phyloP scores from a whole-genome alignment of 2,797 vertebrate species.

The Gymnopithys bicolor region DNA sequence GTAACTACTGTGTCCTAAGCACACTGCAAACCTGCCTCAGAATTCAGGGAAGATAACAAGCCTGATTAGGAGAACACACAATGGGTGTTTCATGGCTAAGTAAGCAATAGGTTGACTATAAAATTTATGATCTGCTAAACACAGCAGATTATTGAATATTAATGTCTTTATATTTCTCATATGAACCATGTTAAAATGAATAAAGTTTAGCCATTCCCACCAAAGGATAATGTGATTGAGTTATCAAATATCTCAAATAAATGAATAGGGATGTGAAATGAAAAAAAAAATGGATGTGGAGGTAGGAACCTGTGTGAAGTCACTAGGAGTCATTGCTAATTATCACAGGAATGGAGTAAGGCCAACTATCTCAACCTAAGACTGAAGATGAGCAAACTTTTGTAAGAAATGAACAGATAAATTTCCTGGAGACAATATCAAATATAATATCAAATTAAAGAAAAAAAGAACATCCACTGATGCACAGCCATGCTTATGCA shows the following conservation, averaged over 20 bases:
- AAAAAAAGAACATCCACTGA: background rate
- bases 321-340: background rate
- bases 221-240: background rate
- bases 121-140: slow-evolving; percentile 43
- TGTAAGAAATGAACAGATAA: background rate
- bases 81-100: background rate
- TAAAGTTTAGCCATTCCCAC: background rate
- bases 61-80: background rate
- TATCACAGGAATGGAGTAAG: background rate
- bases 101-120: background rate
- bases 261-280: background rate
- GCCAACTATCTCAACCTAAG: background rate
- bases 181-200: background rate
- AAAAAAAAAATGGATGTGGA: background rate
- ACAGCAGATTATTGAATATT: background rate
- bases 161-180: background rate
- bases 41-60: background rate
- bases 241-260: background rate
- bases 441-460: background rate
- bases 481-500: background rate
- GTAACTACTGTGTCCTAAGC: background rate
- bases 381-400: background rate
- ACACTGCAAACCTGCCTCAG: background rate
- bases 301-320: background rate
- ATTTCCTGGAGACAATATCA: background rate